These are phyloP conservation scores for Rhabdornis inornatus DNA, from an alignment of 2,113 vertebrate genomes.

Conservation along the genomic window DNA sequence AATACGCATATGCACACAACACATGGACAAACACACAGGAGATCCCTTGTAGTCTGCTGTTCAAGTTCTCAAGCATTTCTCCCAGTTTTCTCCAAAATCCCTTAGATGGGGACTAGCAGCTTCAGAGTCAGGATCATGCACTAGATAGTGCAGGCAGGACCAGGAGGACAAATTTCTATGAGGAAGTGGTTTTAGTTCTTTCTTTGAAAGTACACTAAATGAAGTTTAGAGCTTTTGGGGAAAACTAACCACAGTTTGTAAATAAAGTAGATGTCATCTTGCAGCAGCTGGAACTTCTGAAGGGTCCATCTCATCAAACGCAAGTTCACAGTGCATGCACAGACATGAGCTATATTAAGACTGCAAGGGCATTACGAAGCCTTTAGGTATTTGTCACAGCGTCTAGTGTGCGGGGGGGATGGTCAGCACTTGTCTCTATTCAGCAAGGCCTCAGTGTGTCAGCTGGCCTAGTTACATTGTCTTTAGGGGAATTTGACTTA, in stretches of 20 bases:
- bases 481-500: slow-evolving; percentile 33
- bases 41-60: neutral
- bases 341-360: neutral
- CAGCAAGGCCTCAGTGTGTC: neutral
- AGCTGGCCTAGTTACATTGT: slow-evolving; percentile 42
- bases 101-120: neutral
- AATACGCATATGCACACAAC: neutral
- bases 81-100: neutral
- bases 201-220: neutral
- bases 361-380: neutral
- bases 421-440: neutral
- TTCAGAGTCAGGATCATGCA: neutral
- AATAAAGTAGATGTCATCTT: neutral
- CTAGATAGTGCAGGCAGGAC: neutral
- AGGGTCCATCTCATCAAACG: neutral
- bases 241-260: neutral
- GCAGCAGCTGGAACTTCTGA: neutral
- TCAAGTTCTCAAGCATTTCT: neutral
- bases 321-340: neutral
- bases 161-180: neutral
- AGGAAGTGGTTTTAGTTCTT: neutral
- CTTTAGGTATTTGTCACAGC: neutral
- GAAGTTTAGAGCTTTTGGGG: neutral
- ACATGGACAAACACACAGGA: neutral
- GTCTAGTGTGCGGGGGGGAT: neutral